Evolutionary conservation across 2,113 vertebrate species (phyloP).

Genomic region (Engystomops pustulosus): DNA sequence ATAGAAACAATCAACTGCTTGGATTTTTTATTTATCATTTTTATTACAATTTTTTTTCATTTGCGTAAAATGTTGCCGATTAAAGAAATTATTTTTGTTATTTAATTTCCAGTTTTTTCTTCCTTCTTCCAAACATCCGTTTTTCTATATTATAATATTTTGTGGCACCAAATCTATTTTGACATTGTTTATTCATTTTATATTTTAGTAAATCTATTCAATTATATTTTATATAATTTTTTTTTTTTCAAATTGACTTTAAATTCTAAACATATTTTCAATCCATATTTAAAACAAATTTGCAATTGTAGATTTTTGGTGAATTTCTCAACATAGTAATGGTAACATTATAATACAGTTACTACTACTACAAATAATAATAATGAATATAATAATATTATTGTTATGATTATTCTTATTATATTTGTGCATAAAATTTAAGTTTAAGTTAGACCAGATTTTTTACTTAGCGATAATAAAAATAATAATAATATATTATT

Average conservation of each 20-base stretch:
- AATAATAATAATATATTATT: neutral
- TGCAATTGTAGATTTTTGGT: neutral
- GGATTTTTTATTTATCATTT: neutral
- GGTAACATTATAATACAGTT: neutral
- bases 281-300: neutral
- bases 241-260: conserved; percentile 62
- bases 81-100: too few species aligned
- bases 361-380: neutral
- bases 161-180: conserved; percentile 2
- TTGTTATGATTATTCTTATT: too few species aligned
- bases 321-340: conserved; percentile 32
- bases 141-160: too few species aligned
- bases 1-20: neutral
- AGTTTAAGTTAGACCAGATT: too few species aligned
- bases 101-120: too few species aligned
- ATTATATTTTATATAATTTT: too few species aligned
- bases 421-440: too few species aligned
- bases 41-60: neutral
- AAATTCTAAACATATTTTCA: conserved; percentile 66
- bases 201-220: conserved; percentile 17
- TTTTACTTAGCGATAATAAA: too few species aligned
- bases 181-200: conserved; percentile 13
- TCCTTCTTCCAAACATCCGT: too few species aligned
- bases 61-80: too few species aligned
- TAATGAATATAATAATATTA: neutral